Evolutionary conservation across 2,888 invertebrate genomes (phyloP), one percentile per base, ranked within the genome.

Genomic region (Euclidia mi): DNA sequence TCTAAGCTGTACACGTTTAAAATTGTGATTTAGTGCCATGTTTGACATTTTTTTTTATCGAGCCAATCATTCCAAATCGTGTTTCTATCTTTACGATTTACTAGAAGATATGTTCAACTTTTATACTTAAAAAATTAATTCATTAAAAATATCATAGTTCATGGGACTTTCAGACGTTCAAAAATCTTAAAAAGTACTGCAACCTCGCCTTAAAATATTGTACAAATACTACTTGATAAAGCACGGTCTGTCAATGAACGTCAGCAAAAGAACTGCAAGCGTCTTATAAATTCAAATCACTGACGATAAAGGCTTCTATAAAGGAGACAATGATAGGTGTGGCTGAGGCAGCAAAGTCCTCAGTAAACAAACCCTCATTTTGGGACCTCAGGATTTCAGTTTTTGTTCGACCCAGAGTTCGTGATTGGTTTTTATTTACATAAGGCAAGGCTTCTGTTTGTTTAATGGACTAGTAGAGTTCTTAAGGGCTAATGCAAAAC

Each of bases 311-410:
- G n/a, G 44, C 34, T 65, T 20, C 67, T 67, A 71, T 75, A 73
- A 67, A 73, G 63, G 59, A 63, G 17, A 20, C 45, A 50, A 41
- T 51, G 63, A 62, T 64, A 58, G 57, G 52, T 62, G 61, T 14
- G 41, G 67, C 78, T 71, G 76, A 73, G 64, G 17, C 32, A 17
- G 64, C 69, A 42, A 43, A 47, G 62, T 62, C 71, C 76, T 73
- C 31, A 56, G 63, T 66, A 77, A 77, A 77, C 65, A 78, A 7
- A 70, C 71, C 72, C 67, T 67, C 66, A 64, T 74, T 78, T n/a
- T 67, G 56, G 9, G 40, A 50, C 12, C 34, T 49, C 42, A 44
- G 29, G 50, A 50, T 47, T 55, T 20, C 56, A 56, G 64, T 66
- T 66, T 66, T 71, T 62, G 47, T 59, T 53, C 40, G 35, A 20